Evolutionary conservation across 2,113 vertebrate genomes (phyloP).

Genomic region (Pungitius pungitius): DNA sequence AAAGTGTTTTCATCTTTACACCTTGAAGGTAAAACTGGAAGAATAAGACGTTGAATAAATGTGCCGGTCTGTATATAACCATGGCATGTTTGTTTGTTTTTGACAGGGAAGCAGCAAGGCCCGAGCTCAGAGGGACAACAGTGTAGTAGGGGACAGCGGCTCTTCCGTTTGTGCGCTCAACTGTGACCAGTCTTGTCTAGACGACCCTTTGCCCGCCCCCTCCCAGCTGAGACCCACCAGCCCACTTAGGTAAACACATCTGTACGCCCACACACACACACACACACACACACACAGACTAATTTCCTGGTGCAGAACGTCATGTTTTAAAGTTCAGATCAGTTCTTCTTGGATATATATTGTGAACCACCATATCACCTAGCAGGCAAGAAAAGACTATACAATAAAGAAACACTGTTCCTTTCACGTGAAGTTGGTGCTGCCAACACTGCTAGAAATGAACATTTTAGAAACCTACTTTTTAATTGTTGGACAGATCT

Average conservation of each 20-base stretch:
- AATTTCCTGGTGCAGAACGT: neutral
- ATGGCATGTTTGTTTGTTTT: constrained; percentile 31
- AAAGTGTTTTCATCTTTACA: neutral
- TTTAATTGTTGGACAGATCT: neutral
- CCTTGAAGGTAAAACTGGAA: neutral
- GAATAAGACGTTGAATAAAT: neutral
- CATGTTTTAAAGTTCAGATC: constrained; percentile 2
- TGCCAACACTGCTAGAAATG: neutral
- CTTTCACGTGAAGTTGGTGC: neutral
- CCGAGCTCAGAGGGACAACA: constrained; percentile 81
- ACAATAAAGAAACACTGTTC: neutral
- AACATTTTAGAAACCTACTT: neutral
- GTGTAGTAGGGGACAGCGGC: constrained; percentile 75
- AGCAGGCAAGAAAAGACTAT: neutral
- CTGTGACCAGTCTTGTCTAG: constrained; percentile 61
- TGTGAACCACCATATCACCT: neutral
- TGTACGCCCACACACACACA: neutral
- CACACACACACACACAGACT: constrained; percentile 4
- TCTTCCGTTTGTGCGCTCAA: constrained; percentile 76
- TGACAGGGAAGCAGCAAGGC: constrained; percentile 87
- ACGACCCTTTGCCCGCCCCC: constrained; percentile 54
- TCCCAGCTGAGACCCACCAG: constrained; percentile 63
- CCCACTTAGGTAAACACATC: constrained; percentile 72
- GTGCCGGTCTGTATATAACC: neutral
- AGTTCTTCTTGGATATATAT: neutral